A percentile compares a stretch with the other conserved stretches of the same genome.
Evolutionary conservation across 2,797 vertebrate species (phyloP).

Genomic region (Catamblyrhynchus diadema): DNA sequence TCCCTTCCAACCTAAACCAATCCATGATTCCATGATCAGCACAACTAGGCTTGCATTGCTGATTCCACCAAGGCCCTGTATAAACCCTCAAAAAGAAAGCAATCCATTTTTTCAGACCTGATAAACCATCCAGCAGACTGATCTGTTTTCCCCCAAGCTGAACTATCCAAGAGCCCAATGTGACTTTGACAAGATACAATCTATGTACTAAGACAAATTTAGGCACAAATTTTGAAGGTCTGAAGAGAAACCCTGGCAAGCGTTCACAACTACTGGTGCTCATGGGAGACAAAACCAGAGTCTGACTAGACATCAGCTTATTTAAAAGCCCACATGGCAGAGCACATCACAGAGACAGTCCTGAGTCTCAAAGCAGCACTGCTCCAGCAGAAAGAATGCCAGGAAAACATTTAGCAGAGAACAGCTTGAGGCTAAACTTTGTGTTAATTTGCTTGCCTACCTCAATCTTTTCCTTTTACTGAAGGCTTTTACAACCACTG

Average conservation of each 20-base stretch:
- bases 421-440: background rate
- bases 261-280: background rate
- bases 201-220: background rate
- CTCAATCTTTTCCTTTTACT: background rate
- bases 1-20: background rate
- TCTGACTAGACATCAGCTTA: slow-evolving; percentile 2
- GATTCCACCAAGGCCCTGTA: background rate
- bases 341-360: background rate
- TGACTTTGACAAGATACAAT: background rate
- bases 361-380: background rate
- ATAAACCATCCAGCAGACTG: background rate
- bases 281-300: background rate
- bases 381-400: background rate
- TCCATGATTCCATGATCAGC: background rate
- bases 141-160: background rate
- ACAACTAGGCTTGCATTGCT: background rate
- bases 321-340: background rate
- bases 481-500: background rate
- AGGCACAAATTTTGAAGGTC: background rate
- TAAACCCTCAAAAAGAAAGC: background rate
- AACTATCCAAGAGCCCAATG: background rate
- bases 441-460: background rate
- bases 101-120: background rate
- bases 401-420: background rate
- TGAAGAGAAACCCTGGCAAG: slow-evolving; percentile 10